phyloP scores from a whole-genome alignment of 2,888 invertebrate species.

The Apotomis capreana region DNA sequence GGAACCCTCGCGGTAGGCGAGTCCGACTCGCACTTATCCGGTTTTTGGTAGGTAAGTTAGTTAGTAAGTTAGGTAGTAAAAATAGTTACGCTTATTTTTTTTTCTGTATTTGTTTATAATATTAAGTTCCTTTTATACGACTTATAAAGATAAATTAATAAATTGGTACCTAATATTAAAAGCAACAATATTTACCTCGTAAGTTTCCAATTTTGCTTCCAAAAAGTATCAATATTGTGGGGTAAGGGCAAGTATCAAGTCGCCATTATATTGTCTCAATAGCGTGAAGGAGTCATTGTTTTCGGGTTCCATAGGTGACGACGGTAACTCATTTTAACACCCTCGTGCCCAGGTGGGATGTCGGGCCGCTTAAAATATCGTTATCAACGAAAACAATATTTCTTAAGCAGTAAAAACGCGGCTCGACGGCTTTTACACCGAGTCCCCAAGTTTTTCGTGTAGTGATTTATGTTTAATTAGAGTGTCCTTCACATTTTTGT shows the following conservation, averaged over 20 bases:
- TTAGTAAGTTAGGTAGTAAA: no score
- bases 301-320: slow-evolving; percentile 38
- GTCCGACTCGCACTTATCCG: no score
- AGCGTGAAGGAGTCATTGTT: slow-evolving; percentile 25
- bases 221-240: background rate
- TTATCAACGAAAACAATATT: slow-evolving; percentile 74
- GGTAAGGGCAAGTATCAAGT: background rate
- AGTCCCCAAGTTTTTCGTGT: slow-evolving; percentile 64
- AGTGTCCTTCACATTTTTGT: slow-evolving; percentile 68
- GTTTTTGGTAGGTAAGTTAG: no score
- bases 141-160: no score
- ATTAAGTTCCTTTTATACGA: no score
- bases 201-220: background rate
- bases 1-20: no score
- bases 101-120: no score
- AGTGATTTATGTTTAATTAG: slow-evolving; percentile 79
- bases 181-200: background rate
- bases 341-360: slow-evolving; percentile 70
- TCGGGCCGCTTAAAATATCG: slow-evolving; percentile 71
- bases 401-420: slow-evolving; percentile 70
- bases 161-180: no score
- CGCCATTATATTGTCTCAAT: slow-evolving; percentile 11
- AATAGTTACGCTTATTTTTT: no score
- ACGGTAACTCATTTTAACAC: slow-evolving; percentile 69
- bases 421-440: slow-evolving; percentile 63